Evolutionary conservation across 2,113 vertebrate genomes (phyloP), one percentile per base, ranked within the genome.

Genomic region (Ammospiza caudacuta): DNA sequence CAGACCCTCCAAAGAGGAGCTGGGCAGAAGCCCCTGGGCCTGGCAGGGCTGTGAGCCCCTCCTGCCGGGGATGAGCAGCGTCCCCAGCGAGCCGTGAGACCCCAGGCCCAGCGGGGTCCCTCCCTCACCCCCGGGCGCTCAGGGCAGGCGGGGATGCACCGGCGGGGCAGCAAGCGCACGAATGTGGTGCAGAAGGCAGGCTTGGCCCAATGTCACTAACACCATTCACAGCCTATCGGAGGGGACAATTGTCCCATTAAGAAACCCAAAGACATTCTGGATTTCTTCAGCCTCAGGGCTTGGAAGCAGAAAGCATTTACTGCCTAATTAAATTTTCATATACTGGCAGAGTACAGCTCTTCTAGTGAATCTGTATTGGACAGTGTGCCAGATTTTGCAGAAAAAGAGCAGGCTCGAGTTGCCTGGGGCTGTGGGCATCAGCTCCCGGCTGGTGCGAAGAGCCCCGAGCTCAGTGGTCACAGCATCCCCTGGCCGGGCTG

Each of bases 311-410:
- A 80, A 90, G 64, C 79, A 83, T 95, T 92, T 90, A 78, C 75
- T 88, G 92, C 90, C 87, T 93, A 94, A 96, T 96, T 96, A 96
- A 93, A 92, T 94, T 87, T 96, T 96, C 96, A 95, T 90, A 93
- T 59, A 94, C 82, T 77, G 90, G 83, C 92, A 92, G 79, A 80
- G 37, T 27, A 33, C 52, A 64, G 83, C 72, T 83, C 73, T 89
- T 78, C 83, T 55, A 29, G 49, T 19, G 94, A 63, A 29, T 72
- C 82, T 55, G 54, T 33, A 12, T 8, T 31, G 96, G 94, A 87
- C 54, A 19, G 27, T 3, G 12, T 70, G 70, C 82, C 84, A 66
- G 89, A 41, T 3, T 51, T 74, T 41, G 67, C 80, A 87, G 77
- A 46, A 51, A 24, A 58, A 47, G 59, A 90, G 82, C 46, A n/a